Evolutionary conservation across 2,797 vertebrate genomes (phyloP).

Genomic region (Cynopterus sphinx): DNA sequence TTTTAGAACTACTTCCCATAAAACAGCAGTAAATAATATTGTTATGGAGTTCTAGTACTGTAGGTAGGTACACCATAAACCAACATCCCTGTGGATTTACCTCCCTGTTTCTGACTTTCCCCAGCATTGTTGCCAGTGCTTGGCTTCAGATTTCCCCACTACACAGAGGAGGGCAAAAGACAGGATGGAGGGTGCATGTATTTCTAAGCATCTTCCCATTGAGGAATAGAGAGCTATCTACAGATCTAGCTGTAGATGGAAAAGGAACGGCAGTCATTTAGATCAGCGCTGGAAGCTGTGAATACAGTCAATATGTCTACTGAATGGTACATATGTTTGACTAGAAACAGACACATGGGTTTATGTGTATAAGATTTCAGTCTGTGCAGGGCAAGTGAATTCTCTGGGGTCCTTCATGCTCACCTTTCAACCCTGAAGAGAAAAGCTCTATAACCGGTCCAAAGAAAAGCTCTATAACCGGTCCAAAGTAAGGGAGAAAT

Average conservation of each 20-base stretch:
- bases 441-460: neutral
- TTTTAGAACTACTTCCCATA: constrained; percentile 46
- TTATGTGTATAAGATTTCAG: constrained; percentile 72
- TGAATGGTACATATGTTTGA: constrained; percentile 78
- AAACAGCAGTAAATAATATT: constrained; percentile 51
- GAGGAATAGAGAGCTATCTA: constrained; percentile 51
- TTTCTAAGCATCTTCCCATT: constrained; percentile 51
- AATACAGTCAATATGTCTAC: constrained; percentile 80
- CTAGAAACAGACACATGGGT: constrained; percentile 80
- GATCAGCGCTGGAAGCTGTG: constrained; percentile 76
- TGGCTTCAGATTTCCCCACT: neutral
- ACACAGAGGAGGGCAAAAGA: neutral
- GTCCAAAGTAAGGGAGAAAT: neutral
- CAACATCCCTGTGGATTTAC: constrained; percentile 45
- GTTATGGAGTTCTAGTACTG: constrained; percentile 33
- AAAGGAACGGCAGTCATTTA: constrained; percentile 63
- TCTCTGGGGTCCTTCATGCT: constrained; percentile 60
- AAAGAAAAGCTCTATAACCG: neutral
- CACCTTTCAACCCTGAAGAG: constrained; percentile 16
- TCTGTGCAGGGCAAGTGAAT: constrained; percentile 65
- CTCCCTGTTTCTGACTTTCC: neutral
- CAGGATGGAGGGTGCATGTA: neutral
- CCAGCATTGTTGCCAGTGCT: neutral
- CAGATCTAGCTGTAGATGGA: constrained; percentile 54
- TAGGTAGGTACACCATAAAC: constrained; percentile 52